Evolutionary conservation across 2,888 invertebrate species (phyloP).

Genomic region (Tribolium freemani): DNA sequence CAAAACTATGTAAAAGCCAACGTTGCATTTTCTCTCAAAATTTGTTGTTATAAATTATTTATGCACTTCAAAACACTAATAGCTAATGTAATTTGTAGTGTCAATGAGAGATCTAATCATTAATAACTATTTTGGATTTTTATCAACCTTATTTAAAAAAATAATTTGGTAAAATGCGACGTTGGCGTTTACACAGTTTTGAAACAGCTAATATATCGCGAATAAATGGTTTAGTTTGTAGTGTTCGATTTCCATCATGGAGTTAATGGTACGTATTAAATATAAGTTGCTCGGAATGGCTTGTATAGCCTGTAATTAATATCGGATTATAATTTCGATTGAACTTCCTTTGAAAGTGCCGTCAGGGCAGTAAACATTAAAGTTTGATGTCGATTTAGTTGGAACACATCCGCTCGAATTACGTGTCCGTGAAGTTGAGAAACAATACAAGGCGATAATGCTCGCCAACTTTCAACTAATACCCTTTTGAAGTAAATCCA

Average conservation of each 20-base stretch:
- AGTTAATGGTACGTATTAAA: constrained; percentile 28
- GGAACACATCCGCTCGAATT: constrained; percentile 36
- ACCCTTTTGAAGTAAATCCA: constrained; percentile 46
- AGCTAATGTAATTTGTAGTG: no score
- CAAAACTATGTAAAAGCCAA: no score
- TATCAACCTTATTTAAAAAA: no score
- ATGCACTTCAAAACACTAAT: no score
- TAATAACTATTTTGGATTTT: no score
- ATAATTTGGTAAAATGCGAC: no score
- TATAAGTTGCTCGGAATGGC: constrained; percentile 8
- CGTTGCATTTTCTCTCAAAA: no score
- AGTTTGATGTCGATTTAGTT: constrained; percentile 33
- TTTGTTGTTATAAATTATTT: no score
- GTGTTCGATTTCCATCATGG: neutral
- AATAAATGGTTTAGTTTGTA: neutral
- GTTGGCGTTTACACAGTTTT: no score
- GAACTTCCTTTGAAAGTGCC: constrained; percentile 29
- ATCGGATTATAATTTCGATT: constrained; percentile 33
- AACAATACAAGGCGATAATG: constrained; percentile 50
- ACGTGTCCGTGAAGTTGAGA: constrained; percentile 47
- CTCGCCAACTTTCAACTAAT: constrained; percentile 43
- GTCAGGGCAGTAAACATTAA: constrained; percentile 32
- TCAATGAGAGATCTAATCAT: no score
- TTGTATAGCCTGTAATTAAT: constrained; percentile 23
- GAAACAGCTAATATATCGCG: no score